phyloP scores from a whole-genome alignment of 2,113 vertebrate genomes.

The Carassius gibelio region DNA sequence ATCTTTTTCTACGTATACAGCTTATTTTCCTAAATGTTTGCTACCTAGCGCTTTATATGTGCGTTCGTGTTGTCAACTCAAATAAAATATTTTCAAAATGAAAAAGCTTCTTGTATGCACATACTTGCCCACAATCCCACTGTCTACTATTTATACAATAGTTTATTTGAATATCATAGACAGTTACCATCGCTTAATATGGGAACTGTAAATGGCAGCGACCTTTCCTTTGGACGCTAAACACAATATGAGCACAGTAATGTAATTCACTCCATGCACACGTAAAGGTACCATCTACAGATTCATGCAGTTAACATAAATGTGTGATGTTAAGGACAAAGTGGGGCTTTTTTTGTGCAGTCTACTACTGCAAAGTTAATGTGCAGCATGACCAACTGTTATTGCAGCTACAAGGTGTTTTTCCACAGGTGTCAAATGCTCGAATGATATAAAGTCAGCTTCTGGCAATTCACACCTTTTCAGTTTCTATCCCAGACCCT shows the following conservation, averaged over 20 bases:
- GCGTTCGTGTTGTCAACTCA: constrained; percentile 96
- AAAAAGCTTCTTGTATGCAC: constrained; percentile 23
- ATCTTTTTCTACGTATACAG: constrained; percentile 98
- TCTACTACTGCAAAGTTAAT: background rate
- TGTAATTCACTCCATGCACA: background rate
- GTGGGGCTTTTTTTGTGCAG: background rate
- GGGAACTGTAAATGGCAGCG: background rate
- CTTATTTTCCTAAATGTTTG: constrained; percentile 99
- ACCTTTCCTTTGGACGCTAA: background rate
- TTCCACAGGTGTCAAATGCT: background rate
- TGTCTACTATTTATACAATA: background rate
- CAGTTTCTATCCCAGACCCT: background rate
- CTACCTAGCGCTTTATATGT: constrained; percentile 98
- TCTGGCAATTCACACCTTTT: background rate
- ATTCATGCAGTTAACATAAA: background rate
- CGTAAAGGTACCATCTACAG: background rate
- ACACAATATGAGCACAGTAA: background rate
- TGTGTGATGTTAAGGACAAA: background rate
- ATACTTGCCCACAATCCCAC: background rate
- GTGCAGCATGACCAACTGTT: background rate
- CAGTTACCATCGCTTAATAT: background rate
- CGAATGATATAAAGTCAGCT: background rate
- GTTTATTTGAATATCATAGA: background rate
- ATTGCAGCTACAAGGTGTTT: background rate
- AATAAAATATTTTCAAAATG: constrained; percentile 96